These are phyloP conservation scores for Syrista parreyssii DNA, from an alignment of 2,888 invertebrate species.

Conservation along the genomic window DNA sequence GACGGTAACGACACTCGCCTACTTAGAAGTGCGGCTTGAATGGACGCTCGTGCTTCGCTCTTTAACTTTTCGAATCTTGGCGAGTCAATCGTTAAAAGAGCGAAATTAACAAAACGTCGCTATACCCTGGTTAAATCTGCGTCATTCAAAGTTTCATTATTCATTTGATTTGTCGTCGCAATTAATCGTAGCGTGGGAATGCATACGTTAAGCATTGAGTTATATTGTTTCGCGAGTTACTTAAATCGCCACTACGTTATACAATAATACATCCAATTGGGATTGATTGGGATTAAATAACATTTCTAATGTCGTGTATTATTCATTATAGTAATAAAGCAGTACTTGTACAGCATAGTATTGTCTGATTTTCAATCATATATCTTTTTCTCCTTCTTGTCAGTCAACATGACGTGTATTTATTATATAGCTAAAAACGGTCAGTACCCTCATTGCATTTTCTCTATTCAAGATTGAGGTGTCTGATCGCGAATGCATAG, in stretches of 20 bases:
- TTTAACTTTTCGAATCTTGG: background rate
- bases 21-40: background rate
- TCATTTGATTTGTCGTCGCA: background rate
- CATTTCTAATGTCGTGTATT: background rate
- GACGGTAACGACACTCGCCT: background rate
- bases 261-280: background rate
- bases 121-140: too few relatives aligned
- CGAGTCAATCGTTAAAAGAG: background rate
- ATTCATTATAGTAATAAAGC: background rate
- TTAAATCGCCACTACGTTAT: background rate
- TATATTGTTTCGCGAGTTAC: background rate
- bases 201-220: background rate
- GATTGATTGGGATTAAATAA: background rate
- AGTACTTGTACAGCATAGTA: background rate
- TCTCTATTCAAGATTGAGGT: constrained; percentile 15
- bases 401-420: background rate
- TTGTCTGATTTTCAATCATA: background rate
- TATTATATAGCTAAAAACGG: background rate
- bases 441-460: background rate
- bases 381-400: background rate
- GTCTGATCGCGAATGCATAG: background rate
- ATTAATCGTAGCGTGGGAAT: background rate
- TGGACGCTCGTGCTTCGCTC: background rate
- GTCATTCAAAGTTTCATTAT: background rate
- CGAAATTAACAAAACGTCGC: background rate